Base-by-base conservation (phyloP, 37 sponge, comb jelly and placozoan genomes). In the Cliona cf. orientalis region DNA sequence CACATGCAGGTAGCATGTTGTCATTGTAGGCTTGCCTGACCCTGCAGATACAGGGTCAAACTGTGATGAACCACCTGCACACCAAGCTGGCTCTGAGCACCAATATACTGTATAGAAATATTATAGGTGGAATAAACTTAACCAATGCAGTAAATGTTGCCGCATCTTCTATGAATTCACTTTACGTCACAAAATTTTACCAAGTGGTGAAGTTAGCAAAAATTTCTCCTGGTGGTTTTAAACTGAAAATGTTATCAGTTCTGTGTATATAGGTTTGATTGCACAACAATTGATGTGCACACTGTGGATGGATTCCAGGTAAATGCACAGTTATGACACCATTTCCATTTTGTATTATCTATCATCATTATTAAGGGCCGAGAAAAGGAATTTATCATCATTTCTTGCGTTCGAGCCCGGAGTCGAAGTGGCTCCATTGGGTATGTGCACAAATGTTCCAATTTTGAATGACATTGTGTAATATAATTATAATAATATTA, bases 281-380 rank as follows among this genome's bases (percentile, higher is more conserved):
- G 39, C 46, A 35, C 43, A 21, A 0, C 46, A 21, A 81, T 91
- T 61, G 91, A 86, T 65, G 72, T 91, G 34, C 78, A 78, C 23
- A 86, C 91, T 36, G 91, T 91, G 12, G 91, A 91, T 76, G 78
- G 91, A 11, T 91, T 87, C 63, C 91, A 91, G 80, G 87, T 86
- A 21, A 28, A 41, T 58, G 23, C 12, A 9, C 55, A 49, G 0
- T 22, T 42, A 43, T 5, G 60, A 58, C 35, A 74, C 33, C 40
- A 75, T 77, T 67, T 26, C 49, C 5, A 31, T 68, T 36, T 35
- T 66, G 22, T 63, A 63, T 25, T 21, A 25, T 74, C 21, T 2
- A 5, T 26, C 39, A 21, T 1, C 28, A 1, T 82, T 39, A n/a
- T 82, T 23, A 75, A 90, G 84, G 94, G 94, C 0, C 77, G 87